A percentile compares a stretch with the other conserved stretches of the same genome.
Evolutionary conservation across 1,140 invertebrate genomes (phyloP).

Genomic region (Helicorthomorpha holstii): DNA sequence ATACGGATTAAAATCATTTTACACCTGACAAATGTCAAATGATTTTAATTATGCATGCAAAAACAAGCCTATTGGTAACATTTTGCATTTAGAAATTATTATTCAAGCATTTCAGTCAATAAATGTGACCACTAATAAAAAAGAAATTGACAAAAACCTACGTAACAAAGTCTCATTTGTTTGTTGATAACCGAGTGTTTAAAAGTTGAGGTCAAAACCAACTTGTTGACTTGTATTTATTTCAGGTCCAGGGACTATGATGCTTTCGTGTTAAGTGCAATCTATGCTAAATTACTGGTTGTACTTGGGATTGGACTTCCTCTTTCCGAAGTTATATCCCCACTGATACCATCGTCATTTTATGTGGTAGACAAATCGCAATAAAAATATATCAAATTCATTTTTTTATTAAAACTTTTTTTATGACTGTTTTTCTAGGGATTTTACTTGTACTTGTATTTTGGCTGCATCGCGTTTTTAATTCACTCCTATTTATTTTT

Average conservation of each 20-base stretch:
- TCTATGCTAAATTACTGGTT: constrained; percentile 83
- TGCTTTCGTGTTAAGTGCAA: constrained; percentile 57
- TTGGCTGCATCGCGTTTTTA: constrained; percentile 58
- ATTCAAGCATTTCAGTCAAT: too few relatives aligned
- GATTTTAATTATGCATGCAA: too few relatives aligned
- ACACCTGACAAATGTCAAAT: too few relatives aligned
- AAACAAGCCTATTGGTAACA: too few relatives aligned
- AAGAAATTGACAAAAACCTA: too few relatives aligned
- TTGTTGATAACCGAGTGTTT: too few relatives aligned
- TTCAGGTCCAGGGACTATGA: constrained; percentile 1
- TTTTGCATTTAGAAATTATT: too few relatives aligned
- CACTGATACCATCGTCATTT: constrained; percentile 76
- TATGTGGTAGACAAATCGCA: constrained; percentile 42
- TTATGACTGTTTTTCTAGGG: constrained; percentile 36
- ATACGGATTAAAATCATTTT: too few relatives aligned
- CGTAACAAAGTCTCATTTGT: too few relatives aligned
- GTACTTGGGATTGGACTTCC: constrained; percentile 55
- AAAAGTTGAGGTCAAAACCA: too few relatives aligned
- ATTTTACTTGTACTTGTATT: constrained; percentile 67
- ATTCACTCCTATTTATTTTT: constrained; percentile 58
- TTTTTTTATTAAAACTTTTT: background rate
- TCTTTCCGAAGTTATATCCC: constrained; percentile 68
- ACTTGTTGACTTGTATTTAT: too few relatives aligned
- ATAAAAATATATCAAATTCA: background rate
- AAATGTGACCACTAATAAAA: too few relatives aligned